A percentile compares a stretch with the other conserved stretches of the same genome.
Conservation (phyloP, 2,888 invertebrate species). For the Tuberolachnus salignus region DNA sequence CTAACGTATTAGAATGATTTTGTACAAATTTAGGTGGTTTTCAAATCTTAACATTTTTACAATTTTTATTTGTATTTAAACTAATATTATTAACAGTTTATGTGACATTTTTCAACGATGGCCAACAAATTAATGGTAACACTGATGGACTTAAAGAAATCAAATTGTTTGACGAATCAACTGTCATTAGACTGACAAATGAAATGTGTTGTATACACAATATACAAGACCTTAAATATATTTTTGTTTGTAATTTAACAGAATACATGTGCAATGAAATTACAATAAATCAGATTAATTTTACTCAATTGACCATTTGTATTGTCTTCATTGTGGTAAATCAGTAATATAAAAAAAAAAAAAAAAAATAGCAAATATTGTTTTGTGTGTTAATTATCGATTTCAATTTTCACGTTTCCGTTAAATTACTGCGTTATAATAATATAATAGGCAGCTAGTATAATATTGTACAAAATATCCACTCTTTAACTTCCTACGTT, state of each 20-base stretch:
- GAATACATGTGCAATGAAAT: neutral
- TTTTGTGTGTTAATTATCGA: no score
- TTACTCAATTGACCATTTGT: neutral
- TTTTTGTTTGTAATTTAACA: neutral
- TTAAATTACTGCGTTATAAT: no score
- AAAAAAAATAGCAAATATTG: no score
- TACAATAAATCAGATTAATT: slow-evolving; percentile 4
- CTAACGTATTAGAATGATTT: neutral
- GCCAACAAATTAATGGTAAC: slow-evolving; percentile 18
- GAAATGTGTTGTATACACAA: slow-evolving; percentile 17
- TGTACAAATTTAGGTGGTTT: neutral
- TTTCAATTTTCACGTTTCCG: no score
- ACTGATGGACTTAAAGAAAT: neutral
- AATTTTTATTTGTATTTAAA: slow-evolving; percentile 19
- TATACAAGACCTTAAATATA: neutral
- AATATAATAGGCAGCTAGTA: no score
- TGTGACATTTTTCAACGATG: slow-evolving; percentile 1
- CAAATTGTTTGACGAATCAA: slow-evolving; percentile 20
- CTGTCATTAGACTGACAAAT: slow-evolving; percentile 3
- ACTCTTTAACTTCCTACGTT: no score
- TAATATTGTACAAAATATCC: no score
- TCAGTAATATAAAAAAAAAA: no score
- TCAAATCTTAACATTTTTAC: neutral
- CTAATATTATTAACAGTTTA: slow-evolving; percentile 9
- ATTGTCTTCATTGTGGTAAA: neutral